Base-by-base conservation (phyloP, 2,888 invertebrate species). In the Acanthosepion pharaonis region DNA sequence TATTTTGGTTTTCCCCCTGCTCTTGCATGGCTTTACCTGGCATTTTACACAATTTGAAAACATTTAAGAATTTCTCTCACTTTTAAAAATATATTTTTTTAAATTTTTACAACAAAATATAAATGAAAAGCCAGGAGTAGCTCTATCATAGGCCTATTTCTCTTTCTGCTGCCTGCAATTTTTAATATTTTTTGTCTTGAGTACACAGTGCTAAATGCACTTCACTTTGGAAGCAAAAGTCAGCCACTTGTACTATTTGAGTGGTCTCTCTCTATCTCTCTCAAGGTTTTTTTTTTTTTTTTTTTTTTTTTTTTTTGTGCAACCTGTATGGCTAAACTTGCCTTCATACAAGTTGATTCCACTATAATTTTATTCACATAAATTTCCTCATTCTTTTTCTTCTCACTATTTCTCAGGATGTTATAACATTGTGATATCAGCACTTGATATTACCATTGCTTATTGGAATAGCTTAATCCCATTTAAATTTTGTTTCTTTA, bases 21-120 rank as follows among this genome's bases (percentile, higher is more conserved):
- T n/a, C 33, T 78, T 78, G 78, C 78, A 78, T 78, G 78, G n/a
- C 78, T 78, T 78, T 78, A n/a, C n/a, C 78, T 78, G 78, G 78
- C 78, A 33, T 78, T 78, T 4, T n/a, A 78, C n/a, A 78, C 15
- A n/a, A 78, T 78, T 78, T 9, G 18, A n/a, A 78, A 78, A 78
- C 6, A 23, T 59, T 23, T 23, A 23, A 59, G 20, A 15, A 20
- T 5, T 55, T 55, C 18, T 55, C 20, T 20, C 5, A 18, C 20
- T 55, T 55, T 20, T 55, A 18, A 5, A 55, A 55, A 55, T 18
- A 55, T 18, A 20, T 5, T 18, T 51, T 11, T 15, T 51, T 51
- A 15, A 51, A 42, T 42, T 20, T 55, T 15, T 18, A 15, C 15
- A 15, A 55, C 55, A 78, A 0, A 4, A n/a, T 33, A 33, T 33